Percentiles rank a stretch among this genome's conserved stretches.
Evolutionary conservation across 2,888 invertebrate species (phyloP).

Genomic region (Aporophyla nigra): DNA sequence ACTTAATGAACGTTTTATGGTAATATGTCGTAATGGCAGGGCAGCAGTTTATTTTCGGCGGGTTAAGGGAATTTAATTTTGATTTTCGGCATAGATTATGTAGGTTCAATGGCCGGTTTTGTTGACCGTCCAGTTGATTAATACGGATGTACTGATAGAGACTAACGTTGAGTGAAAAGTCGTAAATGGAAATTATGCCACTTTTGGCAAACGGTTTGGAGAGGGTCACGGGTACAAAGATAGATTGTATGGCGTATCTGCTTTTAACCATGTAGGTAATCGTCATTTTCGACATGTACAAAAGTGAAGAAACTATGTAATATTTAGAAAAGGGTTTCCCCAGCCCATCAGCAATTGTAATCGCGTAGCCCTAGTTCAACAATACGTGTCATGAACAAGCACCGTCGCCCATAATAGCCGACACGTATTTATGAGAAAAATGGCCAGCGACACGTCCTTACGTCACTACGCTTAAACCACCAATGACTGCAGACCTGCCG

Average conservation of each 20-base stretch:
- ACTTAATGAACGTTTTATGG: slow-evolving; percentile 6
- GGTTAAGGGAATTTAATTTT: neutral
- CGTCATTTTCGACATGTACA: neutral
- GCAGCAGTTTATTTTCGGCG: slow-evolving; percentile 1
- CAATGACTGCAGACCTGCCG: slow-evolving; percentile 43
- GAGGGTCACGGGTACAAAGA: neutral
- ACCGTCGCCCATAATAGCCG: slow-evolving; percentile 46
- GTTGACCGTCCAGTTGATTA: neutral
- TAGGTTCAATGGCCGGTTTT: neutral
- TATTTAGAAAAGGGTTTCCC: slow-evolving; percentile 30
- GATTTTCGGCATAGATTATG: slow-evolving; percentile 7
- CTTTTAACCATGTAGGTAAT: too few species aligned
- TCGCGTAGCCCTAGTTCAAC: slow-evolving; percentile 41
- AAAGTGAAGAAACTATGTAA: neutral
- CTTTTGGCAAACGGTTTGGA: neutral
- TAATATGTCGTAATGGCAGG: slow-evolving; percentile 9
- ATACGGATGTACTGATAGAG: neutral
- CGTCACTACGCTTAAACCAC: slow-evolving; percentile 45
- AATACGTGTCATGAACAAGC: slow-evolving; percentile 55
- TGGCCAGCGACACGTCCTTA: slow-evolving; percentile 48
- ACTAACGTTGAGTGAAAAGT: neutral
- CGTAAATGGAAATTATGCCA: too few species aligned
- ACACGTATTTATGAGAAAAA: slow-evolving; percentile 61
- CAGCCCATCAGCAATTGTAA: slow-evolving; percentile 29
- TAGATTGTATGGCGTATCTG: too few species aligned